Evolutionary conservation across 2,888 invertebrate genomes (phyloP), one percentile per base, ranked within the genome.

Genomic region (Drosophila atroscutellata): DNA sequence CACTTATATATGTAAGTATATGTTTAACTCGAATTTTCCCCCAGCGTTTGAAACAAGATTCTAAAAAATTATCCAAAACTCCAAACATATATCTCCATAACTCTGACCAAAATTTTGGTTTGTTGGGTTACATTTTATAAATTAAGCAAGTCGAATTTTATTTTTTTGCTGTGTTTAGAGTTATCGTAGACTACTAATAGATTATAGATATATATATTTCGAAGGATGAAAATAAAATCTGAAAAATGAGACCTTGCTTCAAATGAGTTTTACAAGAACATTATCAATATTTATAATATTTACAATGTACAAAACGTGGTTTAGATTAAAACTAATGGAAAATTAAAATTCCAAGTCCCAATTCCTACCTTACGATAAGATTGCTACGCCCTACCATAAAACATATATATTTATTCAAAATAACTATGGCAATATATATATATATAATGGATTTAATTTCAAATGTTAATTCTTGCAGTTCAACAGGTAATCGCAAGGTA

Each of bases 301-400:
- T 45, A 24, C 3, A 45, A 15, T 0, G 13, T 3, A 45, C 3
- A 24, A 24, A 15, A 45, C 1, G 1, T 24, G 1, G 24, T 4
- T 45, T 45, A 15, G 8, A 8, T 8, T 8, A 24, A 24, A 15
- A 24, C 7, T 3, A 24, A 24, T 45, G 3, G 3, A 2, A 20
- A 20, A 15, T 15, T 3, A 1, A 7, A 15, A 8, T 15, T 15
- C 3, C 20, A 13, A 13, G 7, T 13, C 3, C 3, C 0, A 2
- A 0, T 37, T 37, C 3, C 7, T 0, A 18, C 1, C 1, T 3
- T 7, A 7, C 13, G 6, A 3, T 3, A 3, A n/a, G 1, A 20
- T 6, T 42, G n/a, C 1, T 42, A 20, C 2, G 2, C 6, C 11
- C 2, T 42, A 3, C 11, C 20, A 20, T 42, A 42, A 1, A 11